Evolutionary conservation across 1,140 invertebrate species (phyloP), one percentile per base, ranked within the genome.

Genomic region (Heliconius hewitsoni): DNA sequence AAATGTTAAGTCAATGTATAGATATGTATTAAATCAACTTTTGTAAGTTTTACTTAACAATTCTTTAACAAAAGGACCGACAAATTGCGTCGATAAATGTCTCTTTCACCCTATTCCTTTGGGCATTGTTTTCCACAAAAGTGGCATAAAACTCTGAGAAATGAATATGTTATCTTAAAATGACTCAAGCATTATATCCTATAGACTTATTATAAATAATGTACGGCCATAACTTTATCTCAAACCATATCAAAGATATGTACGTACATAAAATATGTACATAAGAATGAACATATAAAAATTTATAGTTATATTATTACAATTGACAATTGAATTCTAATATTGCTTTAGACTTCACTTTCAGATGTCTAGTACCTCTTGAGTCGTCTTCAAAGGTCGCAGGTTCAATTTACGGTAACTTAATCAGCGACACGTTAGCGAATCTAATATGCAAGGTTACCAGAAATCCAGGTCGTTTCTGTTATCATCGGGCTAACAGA

Each of bases 401-500:
- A 30, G 9, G 27, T 66, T 66, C 9, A 66, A 66, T 66, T 66
- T 6, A 0, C 13, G 23, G 60, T 30, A 66, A 66, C 30, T 66
- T 66, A 30, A 76, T 76, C 60, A 76, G 74, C 57, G 75, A 71
- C 30, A 37, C 27, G 27, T 77, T 77, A 77, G 66, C 42, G 42
- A 50, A 76, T 76, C 55, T 79, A 52, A 75, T 79, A 71, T 46
- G 73, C 73, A 66, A 79, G 78, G 78, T 39, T 72, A 71, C 42
- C 46, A 55, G 74, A 79, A 46, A 86, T 83, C 77, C 84, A 87
- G 89, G 86, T 86, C 88, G 83, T 82, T 84, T 86, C 82, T 84
- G 83, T 91, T 91, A 90, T 89, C 89, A 86, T 76, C 73, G 46
- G 23, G 55, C 75, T 71, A 60, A 77, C 60, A 70, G 76, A 74